A percentile compares a stretch with the other conserved stretches of the same genome.
Evolutionary conservation across 2,113 vertebrate genomes (phyloP).

Genomic region (Balaeniceps rex): DNA sequence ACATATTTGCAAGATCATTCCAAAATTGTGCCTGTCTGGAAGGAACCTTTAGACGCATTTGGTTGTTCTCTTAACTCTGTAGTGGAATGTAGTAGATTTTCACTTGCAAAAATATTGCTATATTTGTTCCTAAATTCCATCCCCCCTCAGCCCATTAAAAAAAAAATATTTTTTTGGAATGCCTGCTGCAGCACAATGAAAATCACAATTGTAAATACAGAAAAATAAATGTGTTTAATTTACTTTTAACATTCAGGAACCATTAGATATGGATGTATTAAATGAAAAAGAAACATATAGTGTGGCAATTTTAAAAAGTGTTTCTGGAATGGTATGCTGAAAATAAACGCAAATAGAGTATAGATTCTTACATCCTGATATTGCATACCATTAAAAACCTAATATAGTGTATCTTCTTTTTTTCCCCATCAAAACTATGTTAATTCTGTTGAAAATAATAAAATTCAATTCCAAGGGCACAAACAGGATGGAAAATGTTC

Average conservation of each 20-base stretch:
- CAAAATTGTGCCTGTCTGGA: background rate
- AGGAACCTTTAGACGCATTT: background rate
- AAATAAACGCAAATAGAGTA: background rate
- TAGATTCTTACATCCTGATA: background rate
- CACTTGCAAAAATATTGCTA: background rate
- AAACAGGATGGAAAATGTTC: background rate
- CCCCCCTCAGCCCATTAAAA: background rate
- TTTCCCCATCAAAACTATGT: background rate
- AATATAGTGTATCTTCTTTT: background rate
- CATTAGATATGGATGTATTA: background rate
- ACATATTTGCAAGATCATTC: background rate
- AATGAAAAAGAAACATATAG: background rate
- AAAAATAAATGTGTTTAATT: background rate
- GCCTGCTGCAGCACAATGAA: background rate
- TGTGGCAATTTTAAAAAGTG: background rate
- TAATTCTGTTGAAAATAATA: background rate
- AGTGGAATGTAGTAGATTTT: background rate
- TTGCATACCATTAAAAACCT: background rate
- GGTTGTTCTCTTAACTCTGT: background rate
- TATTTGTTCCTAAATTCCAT: background rate
- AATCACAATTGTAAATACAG: background rate
- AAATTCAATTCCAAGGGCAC: background rate
- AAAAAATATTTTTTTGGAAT: background rate
- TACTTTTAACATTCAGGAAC: background rate
- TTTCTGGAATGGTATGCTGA: background rate